Evolutionary conservation across 2,888 invertebrate genomes (phyloP), one percentile per base, ranked within the genome.

Genomic region (Saturnia japonica): DNA sequence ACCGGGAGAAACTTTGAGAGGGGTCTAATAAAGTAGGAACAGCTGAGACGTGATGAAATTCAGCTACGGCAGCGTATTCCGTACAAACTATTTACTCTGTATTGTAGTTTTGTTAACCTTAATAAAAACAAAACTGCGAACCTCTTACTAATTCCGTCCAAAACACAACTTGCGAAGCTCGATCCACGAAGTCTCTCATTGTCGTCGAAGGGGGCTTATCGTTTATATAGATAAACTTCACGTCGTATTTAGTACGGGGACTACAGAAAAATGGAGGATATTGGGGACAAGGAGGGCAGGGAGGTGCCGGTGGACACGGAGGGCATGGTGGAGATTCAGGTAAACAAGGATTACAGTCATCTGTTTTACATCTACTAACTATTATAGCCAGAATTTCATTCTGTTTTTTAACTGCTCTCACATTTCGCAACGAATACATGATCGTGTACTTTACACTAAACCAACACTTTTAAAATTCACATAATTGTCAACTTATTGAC

Each of bases 81-180:
- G 70, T 68, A 72, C 74, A 71, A 76, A 76, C 71, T 76, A 73
- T 75, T 76, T 70, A 71, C 47, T 74, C 67, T 11, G 69, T 69
- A 51, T 66, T 70, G 72, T 51, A 73, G 70, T 73, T 70, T 71
- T 71, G 67, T 69, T 69, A 70, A 76, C 78, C 78, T 75, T 74
- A 77, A 77, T 78, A 76, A 76, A 71, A 76, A 73, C 67, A 66
- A 60, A 72, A 74, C 66, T 71, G 69, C 75, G 69, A 73, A 78
- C 98, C 98, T 89, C 97, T 95, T 1, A 95, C 72, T 12, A 99
- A 79, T 91, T 99, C 99, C 0, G 96, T 95, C 85, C 96, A 94
- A 86, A 98, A 97, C 70, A 97, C 85, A 0, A 93, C 95, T 68
- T 95, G 94, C 0, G 96, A 95, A 0, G 97, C 96, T 72, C 97